Percentiles rank a stretch among this genome's conserved stretches.
phyloP scores from a whole-genome alignment of 2,888 invertebrate species.

The Anagyrus pseudococci region DNA sequence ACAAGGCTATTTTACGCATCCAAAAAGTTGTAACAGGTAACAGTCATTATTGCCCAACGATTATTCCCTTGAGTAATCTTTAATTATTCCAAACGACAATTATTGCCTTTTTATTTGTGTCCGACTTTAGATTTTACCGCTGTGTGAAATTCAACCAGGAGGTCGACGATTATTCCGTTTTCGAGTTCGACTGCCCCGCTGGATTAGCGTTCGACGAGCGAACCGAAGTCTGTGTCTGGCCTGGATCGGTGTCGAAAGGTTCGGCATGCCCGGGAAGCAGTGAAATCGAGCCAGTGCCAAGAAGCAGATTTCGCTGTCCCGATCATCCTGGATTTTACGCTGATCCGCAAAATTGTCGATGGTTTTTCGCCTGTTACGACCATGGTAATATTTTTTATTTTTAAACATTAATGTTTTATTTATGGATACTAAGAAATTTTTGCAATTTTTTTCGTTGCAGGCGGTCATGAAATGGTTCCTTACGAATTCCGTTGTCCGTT shows the following conservation, averaged over 20 bases:
- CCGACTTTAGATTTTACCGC: constrained; percentile 76
- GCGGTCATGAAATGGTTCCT: constrained; percentile 64
- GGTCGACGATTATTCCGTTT: constrained; percentile 77
- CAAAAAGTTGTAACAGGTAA: constrained; percentile 73
- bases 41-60: not conserved
- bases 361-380: constrained; percentile 84
- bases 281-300: constrained; percentile 79
- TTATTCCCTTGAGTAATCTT: not conserved
- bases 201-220: constrained; percentile 79
- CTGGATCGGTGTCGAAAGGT: constrained; percentile 74
- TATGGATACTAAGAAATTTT: not conserved
- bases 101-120: too few species aligned
- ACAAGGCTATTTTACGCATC: constrained; percentile 81
- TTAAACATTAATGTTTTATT: not conserved
- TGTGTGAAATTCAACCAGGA: constrained; percentile 82
- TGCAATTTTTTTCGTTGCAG: constrained; percentile 41
- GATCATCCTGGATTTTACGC: constrained; percentile 76
- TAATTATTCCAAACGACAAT: too few species aligned
- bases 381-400: constrained; percentile 64
- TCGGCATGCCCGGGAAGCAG: constrained; percentile 79
- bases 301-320: constrained; percentile 73
- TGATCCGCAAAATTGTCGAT: constrained; percentile 82
- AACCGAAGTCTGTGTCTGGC: constrained; percentile 84
- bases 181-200: constrained; percentile 82
- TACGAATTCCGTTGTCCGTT: constrained; percentile 85